A percentile compares a stretch with the other conserved stretches of the same genome.
phyloP scores from a whole-genome alignment of 2,113 vertebrate species.

The Gnathochromis pfefferi region DNA sequence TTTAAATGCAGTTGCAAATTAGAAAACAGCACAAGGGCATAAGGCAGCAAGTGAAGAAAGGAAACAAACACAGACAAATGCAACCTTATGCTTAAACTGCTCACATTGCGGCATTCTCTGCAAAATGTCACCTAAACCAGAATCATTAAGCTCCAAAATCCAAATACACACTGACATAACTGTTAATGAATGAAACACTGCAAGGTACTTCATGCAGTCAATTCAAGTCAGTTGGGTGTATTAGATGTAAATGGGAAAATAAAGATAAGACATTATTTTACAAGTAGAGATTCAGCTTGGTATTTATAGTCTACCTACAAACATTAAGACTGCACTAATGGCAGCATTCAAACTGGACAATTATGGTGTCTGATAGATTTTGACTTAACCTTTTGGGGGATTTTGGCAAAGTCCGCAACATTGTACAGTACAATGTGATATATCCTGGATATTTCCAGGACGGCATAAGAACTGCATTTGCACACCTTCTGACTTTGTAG shows the following conservation, averaged over 20 bases:
- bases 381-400: not conserved
- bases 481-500: not conserved
- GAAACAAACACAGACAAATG: not conserved
- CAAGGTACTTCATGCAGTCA: not conserved
- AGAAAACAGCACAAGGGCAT: not conserved
- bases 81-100: not conserved
- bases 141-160: not conserved
- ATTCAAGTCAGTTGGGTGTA: not conserved
- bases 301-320: not conserved
- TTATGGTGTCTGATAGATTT: not conserved
- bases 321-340: not conserved
- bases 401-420: not conserved
- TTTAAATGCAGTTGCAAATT: not conserved
- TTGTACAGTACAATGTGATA: not conserved
- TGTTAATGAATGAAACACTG: not conserved
- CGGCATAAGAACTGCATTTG: not conserved
- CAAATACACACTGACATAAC: not conserved
- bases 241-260: not conserved
- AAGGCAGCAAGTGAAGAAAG: not conserved
- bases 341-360: not conserved
- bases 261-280: not conserved
- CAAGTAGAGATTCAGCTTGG: not conserved
- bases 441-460: not conserved
- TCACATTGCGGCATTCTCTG: not conserved
- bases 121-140: not conserved